phyloP scores from a whole-genome alignment of 2,113 vertebrate species.

The Anseranas semipalmata region DNA sequence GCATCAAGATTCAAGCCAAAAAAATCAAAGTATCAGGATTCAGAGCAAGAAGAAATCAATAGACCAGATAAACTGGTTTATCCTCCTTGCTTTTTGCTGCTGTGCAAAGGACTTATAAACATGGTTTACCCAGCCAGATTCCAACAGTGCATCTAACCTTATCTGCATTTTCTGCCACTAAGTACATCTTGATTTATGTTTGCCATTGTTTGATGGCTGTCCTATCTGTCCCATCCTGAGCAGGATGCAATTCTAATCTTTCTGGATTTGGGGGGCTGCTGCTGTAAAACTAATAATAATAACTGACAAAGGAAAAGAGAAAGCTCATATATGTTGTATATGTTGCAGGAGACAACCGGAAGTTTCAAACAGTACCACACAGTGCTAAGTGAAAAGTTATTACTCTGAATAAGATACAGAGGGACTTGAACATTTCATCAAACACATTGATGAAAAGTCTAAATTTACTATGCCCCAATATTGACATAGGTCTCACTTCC shows the following conservation, averaged over 20 bases:
- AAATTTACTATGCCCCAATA: not conserved
- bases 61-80: constrained; percentile 66
- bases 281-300: not conserved
- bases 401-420: not conserved
- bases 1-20: constrained; percentile 27
- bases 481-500: not conserved
- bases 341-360: not conserved
- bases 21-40: constrained; percentile 55
- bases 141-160: constrained; percentile 33
- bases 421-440: not conserved
- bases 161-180: not conserved
- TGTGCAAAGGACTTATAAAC: constrained; percentile 31
- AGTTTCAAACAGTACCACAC: not conserved
- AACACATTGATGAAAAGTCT: not conserved
- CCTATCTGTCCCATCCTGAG: not conserved
- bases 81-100: constrained; percentile 25
- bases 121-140: constrained; percentile 11
- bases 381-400: not conserved
- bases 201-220: not conserved
- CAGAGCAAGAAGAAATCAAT: constrained; percentile 59
- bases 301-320: not conserved
- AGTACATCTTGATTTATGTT: not conserved
- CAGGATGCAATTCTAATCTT: not conserved
- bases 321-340: not conserved
- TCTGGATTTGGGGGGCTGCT: not conserved